These are phyloP conservation scores for Glareola pratincola DNA, from an alignment of 2,113 vertebrate species.

Conservation along the genomic window DNA sequence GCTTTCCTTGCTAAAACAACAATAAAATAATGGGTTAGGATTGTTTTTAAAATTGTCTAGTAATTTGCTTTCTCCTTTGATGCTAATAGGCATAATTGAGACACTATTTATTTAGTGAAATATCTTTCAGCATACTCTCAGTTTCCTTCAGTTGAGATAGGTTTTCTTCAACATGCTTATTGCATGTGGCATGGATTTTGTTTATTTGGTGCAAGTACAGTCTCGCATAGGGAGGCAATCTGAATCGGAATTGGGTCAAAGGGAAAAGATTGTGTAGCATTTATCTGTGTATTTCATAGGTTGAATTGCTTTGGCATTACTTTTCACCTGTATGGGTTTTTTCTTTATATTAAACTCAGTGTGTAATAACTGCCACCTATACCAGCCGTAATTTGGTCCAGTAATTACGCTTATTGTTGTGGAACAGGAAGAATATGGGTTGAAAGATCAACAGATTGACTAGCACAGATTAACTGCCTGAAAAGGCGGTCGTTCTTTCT, in stretches of 20 bases:
- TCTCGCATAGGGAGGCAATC: background rate
- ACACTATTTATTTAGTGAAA: background rate
- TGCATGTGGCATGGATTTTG: background rate
- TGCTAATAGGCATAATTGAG: slow-evolving; percentile 1
- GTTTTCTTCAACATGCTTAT: background rate
- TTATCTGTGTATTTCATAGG: background rate
- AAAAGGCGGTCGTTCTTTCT: background rate
- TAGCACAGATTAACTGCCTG: background rate
- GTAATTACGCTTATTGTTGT: background rate
- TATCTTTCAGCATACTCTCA: background rate
- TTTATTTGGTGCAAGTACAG: background rate
- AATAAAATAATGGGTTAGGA: background rate
- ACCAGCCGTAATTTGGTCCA: background rate
- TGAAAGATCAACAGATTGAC: background rate
- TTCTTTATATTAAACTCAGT: background rate
- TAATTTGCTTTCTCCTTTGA: slow-evolving; percentile 38
- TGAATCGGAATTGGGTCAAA: background rate
- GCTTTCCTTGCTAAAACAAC: background rate
- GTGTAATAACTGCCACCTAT: background rate
- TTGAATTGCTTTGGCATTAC: background rate
- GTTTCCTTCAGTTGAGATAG: background rate
- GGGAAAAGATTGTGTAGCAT: background rate
- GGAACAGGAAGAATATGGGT: background rate
- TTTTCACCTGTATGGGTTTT: background rate
- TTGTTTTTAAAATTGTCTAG: background rate